These are phyloP conservation scores for Myzus persicae DNA, from an alignment of 1,140 invertebrate species.

Conservation along the genomic window DNA sequence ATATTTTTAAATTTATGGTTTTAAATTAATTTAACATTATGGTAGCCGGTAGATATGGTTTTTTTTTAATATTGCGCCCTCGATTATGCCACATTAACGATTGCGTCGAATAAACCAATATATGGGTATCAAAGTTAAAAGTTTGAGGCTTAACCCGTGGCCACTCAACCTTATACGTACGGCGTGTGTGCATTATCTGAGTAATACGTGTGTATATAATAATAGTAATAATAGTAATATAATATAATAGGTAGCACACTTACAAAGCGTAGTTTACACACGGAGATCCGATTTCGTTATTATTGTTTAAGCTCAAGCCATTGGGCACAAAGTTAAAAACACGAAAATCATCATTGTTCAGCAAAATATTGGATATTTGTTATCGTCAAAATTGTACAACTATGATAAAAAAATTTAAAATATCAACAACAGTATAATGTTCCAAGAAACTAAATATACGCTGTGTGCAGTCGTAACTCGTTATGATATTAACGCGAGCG, in stretches of 20 bases:
- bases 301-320: background rate
- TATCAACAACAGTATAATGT: background rate
- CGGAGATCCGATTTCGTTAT: conserved; percentile 9
- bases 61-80: background rate
- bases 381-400: background rate
- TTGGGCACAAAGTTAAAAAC: background rate
- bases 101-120: background rate
- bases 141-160: background rate
- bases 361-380: conserved; percentile 14
- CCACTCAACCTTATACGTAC: too few species aligned
- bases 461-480: background rate
- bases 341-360: background rate
- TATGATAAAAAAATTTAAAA: background rate
- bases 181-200: too few species aligned
- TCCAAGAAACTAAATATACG: background rate
- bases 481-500: background rate
- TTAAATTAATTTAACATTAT: too few species aligned
- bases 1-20: background rate
- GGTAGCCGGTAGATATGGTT: background rate
- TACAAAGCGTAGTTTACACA: background rate
- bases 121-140: background rate
- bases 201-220: too few species aligned
- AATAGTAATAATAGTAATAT: background rate
- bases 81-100: background rate
- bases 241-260: background rate